Evolutionary conservation across 2,113 vertebrate species (phyloP), one percentile per base, ranked within the genome.

Genomic region (Beaufortia kweichowensis): DNA sequence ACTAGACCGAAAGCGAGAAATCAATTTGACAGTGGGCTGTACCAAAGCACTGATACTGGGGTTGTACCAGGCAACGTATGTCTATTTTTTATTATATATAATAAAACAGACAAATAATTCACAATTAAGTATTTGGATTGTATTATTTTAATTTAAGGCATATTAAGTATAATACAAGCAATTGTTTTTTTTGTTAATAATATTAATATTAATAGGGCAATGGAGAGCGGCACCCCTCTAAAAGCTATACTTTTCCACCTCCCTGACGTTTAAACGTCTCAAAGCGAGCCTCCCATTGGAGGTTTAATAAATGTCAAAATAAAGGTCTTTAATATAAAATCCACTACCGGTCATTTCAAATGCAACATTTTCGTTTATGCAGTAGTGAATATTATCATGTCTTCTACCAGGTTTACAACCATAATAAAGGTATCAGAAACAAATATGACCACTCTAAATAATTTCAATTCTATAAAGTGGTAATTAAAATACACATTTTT

Each of bases 261-360:
- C 28, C n/a, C 19, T 76, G 71, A 71, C 64, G 46, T 78, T 83
- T 82, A 82, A 79, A 81, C 31, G 65, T 57, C 70, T 56, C 55
- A 43, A 1, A 63, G 64, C 39, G 17, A 31, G 43, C 15, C 53
- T 12, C 31, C 71, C 39, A 83, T 83, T 83, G 81, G 77, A n/a
- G n/a, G n/a, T n/a, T n/a, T n/a, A n/a, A n/a, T n/a, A n/a, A 61
- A 59, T 9, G 9, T 31, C 46, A 63, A 76, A 75, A 66, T 62
- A 56, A 77, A 23, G 28, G 6, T 59, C 15, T 7, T 7, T 23
- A 28, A 12, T 3, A 43, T n/a, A n/a, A n/a, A n/a, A n/a, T n/a
- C n/a, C n/a, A n/a, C n/a, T n/a, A n/a, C n/a, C n/a, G n/a, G n/a
- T n/a, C n/a, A n/a, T n/a, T n/a, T n/a, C n/a, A 46, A 15, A 46